A percentile compares a stretch with the other conserved stretches of the same genome.
phyloP scores from a whole-genome alignment of 2,888 invertebrate genomes.

The Tenodera sinensis region DNA sequence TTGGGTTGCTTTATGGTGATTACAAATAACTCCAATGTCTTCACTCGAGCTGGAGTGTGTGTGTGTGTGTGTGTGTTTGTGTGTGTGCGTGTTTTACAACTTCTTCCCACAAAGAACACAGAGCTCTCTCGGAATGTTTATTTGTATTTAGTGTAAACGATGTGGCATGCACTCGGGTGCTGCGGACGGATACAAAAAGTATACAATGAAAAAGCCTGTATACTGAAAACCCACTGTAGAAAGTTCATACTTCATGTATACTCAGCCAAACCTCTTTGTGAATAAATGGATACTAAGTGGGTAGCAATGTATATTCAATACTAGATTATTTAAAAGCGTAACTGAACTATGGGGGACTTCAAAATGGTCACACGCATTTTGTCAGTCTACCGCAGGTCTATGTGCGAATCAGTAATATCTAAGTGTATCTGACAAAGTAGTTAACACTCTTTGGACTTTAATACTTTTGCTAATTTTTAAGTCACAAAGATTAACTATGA shows the following conservation, averaged over 20 bases:
- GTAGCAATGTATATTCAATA: no score
- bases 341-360: no score
- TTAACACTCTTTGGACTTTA: no score
- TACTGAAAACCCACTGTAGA: not conserved
- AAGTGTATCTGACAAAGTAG: no score
- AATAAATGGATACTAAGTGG: no score
- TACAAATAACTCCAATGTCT: not conserved
- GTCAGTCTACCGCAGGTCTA: no score
- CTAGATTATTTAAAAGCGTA: no score
- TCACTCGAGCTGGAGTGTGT: not conserved
- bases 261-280: no score
- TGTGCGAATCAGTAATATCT: no score
- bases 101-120: not conserved
- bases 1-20: not conserved
- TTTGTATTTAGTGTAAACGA: not conserved
- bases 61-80: not conserved
- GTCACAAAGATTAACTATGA: no score
- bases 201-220: not conserved
- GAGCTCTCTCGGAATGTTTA: not conserved
- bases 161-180: not conserved
- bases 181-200: not conserved
- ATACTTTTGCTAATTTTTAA: no score
- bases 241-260: not conserved
- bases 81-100: not conserved
- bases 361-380: no score